Conservation (phyloP, 2,888 invertebrate species). For the Liodrosophila aerea region DNA sequence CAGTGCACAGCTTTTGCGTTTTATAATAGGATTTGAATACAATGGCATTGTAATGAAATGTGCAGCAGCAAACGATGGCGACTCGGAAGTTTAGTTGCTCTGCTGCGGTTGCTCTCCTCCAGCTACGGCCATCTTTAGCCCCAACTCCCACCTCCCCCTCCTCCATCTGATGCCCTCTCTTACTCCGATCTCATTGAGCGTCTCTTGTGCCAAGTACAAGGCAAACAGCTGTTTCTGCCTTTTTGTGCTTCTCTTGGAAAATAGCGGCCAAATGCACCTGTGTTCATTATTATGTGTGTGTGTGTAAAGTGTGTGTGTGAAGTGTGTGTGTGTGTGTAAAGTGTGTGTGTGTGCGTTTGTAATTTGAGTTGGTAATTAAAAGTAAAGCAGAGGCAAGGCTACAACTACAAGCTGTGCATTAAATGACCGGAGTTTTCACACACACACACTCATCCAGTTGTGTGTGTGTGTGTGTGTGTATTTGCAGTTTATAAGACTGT, state of each 20-base stretch:
- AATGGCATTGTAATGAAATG: constrained; percentile 75
- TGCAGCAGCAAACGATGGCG: constrained; percentile 76
- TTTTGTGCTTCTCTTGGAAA: constrained; percentile 38
- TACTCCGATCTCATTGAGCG: not conserved
- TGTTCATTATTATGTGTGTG: not conserved
- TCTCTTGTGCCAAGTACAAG: constrained; percentile 55
- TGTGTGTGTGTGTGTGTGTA: constrained; percentile 19
- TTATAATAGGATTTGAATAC: constrained; percentile 75
- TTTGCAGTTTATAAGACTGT: constrained; percentile 39
- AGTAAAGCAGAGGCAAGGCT: constrained; percentile 68
- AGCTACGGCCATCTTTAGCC: not conserved
- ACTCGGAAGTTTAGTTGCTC: constrained; percentile 30
- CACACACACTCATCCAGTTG: not conserved
- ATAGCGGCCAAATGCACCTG: constrained; percentile 35
- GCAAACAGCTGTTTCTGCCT: constrained; percentile 67
- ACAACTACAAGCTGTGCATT: constrained; percentile 52
- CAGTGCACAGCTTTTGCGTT: constrained; percentile 63
- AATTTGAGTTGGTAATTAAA: constrained; percentile 75
- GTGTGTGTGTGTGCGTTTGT: constrained; percentile 54
- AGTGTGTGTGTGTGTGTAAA: constrained; percentile 19
- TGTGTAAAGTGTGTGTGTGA: constrained; percentile 2
- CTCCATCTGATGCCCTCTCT: not conserved
- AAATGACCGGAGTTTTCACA: constrained; percentile 47
- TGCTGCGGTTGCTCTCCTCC: constrained; percentile 3
- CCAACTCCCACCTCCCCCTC: not conserved